These are phyloP conservation scores for Catharus fuscescens DNA, from an alignment of 2,113 vertebrate genomes.

Conservation along the genomic window DNA sequence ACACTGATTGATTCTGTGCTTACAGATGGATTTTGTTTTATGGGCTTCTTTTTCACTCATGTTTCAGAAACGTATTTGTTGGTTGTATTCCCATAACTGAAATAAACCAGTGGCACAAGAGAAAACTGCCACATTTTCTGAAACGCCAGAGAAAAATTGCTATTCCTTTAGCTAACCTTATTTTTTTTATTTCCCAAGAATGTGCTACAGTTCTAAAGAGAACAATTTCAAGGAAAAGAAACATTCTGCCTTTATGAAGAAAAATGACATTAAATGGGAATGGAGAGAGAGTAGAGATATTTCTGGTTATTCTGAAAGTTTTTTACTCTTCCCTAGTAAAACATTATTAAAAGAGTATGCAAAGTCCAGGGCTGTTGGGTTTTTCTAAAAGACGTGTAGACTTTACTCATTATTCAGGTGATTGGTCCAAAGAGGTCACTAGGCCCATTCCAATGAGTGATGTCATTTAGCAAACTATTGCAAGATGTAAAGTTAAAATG, in stretches of 20 bases:
- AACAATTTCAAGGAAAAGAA: neutral
- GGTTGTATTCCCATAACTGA: constrained; percentile 38
- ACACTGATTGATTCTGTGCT: constrained; percentile 26
- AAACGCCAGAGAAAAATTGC: constrained; percentile 6
- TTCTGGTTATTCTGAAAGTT: neutral
- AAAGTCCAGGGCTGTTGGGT: neutral
- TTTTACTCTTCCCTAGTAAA: neutral
- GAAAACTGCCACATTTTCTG: constrained; percentile 58
- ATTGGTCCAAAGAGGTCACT: neutral
- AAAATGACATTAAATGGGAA: neutral
- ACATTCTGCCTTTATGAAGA: constrained; percentile 7
- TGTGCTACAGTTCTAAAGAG: constrained; percentile 23
- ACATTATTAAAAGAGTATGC: neutral
- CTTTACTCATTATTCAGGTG: neutral
- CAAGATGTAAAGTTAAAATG: neutral
- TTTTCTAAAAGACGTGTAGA: neutral
- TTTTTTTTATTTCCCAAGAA: constrained; percentile 38
- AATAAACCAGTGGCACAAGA: constrained; percentile 35
- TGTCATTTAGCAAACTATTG: constrained; percentile 10
- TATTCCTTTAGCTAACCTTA: constrained; percentile 42
- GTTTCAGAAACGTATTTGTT: constrained; percentile 25
- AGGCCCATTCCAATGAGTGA: neutral
- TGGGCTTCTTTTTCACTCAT: neutral
- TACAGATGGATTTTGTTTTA: constrained; percentile 9
- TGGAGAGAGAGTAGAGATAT: neutral